A percentile compares a stretch with the other conserved stretches of the same genome.
Conservation (phyloP, 2,888 invertebrate genomes). For the Scaptodrosophila latifasciaeformis region DNA sequence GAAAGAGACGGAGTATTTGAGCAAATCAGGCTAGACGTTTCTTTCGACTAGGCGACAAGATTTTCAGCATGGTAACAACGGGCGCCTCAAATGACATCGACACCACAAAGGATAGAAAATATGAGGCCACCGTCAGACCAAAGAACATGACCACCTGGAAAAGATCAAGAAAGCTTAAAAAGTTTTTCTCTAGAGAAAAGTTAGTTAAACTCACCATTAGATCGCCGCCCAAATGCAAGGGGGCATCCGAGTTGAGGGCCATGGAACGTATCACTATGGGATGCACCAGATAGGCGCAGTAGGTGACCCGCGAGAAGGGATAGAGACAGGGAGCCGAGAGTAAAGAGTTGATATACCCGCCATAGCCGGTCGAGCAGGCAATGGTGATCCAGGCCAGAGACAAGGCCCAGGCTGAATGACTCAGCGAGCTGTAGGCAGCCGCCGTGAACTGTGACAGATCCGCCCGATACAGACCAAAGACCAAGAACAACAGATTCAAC, state of each 20-base stretch:
- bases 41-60: slow-evolving; percentile 78
- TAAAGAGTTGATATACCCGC: slow-evolving; percentile 84
- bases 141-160: slow-evolving; percentile 85
- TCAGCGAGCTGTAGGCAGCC: slow-evolving; percentile 86
- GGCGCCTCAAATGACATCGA: slow-evolving; percentile 91
- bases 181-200: neutral
- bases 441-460: slow-evolving; percentile 82
- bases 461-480: slow-evolving; percentile 86
- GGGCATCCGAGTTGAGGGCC: slow-evolving; percentile 88
- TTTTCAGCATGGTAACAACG: slow-evolving; percentile 88
- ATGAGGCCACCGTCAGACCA: slow-evolving; percentile 88
- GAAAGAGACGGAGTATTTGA: neutral
- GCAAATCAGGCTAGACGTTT: slow-evolving; percentile 70
- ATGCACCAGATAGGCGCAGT: slow-evolving; percentile 90
- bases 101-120: slow-evolving; percentile 84
- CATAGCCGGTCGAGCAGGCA: slow-evolving; percentile 89
- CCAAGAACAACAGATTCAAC: slow-evolving; percentile 81
- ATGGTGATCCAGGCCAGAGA: slow-evolving; percentile 89
- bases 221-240: slow-evolving; percentile 86
- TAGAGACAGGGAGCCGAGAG: slow-evolving; percentile 86
- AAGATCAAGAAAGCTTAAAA: neutral
- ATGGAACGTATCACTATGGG: slow-evolving; percentile 87
- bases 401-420: slow-evolving; percentile 89
- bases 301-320: slow-evolving; percentile 90
- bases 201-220: slow-evolving; percentile 79